phyloP scores from a whole-genome alignment of 2,888 invertebrate genomes.

The Thera britannica region DNA sequence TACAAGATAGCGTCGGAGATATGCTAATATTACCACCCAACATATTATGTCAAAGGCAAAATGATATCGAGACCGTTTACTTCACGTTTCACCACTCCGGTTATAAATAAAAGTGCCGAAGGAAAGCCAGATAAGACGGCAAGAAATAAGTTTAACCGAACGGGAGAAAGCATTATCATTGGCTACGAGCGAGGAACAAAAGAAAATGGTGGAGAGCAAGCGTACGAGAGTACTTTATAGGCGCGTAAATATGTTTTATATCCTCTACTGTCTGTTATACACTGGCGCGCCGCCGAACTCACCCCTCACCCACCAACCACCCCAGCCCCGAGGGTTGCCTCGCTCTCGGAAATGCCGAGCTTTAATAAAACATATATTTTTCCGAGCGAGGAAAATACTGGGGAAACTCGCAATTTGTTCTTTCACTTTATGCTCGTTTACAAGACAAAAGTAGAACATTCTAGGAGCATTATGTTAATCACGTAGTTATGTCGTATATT shows the following conservation, averaged over 20 bases:
- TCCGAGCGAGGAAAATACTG: constrained; percentile 85
- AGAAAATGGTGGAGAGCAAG: constrained; percentile 83
- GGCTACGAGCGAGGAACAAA: constrained; percentile 83
- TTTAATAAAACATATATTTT: constrained; percentile 86
- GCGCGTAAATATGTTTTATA: constrained; percentile 86
- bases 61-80: constrained; percentile 71
- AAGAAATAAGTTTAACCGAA: constrained; percentile 84
- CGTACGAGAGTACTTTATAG: constrained; percentile 85
- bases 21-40: constrained; percentile 56
- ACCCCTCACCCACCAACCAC: constrained; percentile 63
- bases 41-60: constrained; percentile 62
- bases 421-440: constrained; percentile 86
- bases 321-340: constrained; percentile 74
- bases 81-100: constrained; percentile 75
- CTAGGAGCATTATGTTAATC: constrained; percentile 84
- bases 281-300: constrained; percentile 78
- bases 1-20: constrained; percentile 33
- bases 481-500: constrained; percentile 76
- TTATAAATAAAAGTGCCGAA: constrained; percentile 81
- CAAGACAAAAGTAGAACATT: constrained; percentile 85
- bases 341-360: constrained; percentile 85
- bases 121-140: constrained; percentile 81
- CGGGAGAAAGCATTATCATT: constrained; percentile 84
- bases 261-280: constrained; percentile 85
- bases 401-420: constrained; percentile 85